Base-by-base conservation (phyloP, 1,140 invertebrate species). In the Aphis craccivora region DNA sequence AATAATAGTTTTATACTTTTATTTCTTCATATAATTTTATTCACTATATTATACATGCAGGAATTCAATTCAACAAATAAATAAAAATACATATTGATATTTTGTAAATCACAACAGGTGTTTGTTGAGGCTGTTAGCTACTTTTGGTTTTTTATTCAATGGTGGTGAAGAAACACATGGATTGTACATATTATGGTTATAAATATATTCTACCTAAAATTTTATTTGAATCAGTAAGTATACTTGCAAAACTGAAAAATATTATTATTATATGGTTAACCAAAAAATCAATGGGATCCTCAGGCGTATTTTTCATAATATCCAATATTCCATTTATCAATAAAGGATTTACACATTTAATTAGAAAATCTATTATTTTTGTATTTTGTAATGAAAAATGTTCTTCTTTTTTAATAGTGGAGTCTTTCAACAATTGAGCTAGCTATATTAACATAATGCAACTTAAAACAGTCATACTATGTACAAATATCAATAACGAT, bases 121-220 rank as follows among this genome's bases (percentile, higher is more conserved):
- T 67, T 40, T 67, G 89, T 90, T 90, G 89, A 90, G 89, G 55
- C 53, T 90, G 40, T 90, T 90, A 90, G 55, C 89, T 90, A 90
- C 89, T 90, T 90, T 90, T 90, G 89, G 18, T 67, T 93, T 91
- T 93, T 53, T 93, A 20, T 53, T 93, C 40, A 40, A 43, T 92
- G 45, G 43, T 84, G 91, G 43, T 84, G 91, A 84, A 86, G 91
- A 53, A 93, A 55, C 91, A 86, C 81, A 86, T 43, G 81, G 81
- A 84, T 86, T 83, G 35, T 93, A 93, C 48, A 43, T 86, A 86
- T 93, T 93, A 55, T 93, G 76, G 22, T 86, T 93, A 51, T 93
- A 93, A 86, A 93, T 93, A 55, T 93, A 86, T 93, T 93, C 91
- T 51, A 83, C 91, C 91, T 93, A 93, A 53, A 93, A 93, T 89